Conservation (phyloP, 2,797 vertebrate genomes). For the Sphenodon punctatus region DNA sequence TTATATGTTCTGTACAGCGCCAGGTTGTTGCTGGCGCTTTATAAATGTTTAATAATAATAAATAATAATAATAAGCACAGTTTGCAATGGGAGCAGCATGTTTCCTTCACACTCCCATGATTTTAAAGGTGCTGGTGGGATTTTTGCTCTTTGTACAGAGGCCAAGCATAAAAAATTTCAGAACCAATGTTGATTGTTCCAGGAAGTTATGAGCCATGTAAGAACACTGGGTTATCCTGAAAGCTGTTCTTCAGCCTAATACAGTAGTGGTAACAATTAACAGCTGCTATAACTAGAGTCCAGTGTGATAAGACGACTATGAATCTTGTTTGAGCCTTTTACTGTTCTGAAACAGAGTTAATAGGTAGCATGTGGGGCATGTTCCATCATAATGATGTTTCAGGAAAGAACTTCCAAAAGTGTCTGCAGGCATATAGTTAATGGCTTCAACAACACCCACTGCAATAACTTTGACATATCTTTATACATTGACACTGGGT, state of each 20-base stretch:
- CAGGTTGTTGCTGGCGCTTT: too few species aligned
- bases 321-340: neutral
- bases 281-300: slow-evolving; percentile 4
- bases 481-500: too few species aligned
- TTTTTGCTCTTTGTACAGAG: neutral
- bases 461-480: neutral
- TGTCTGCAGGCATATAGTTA: neutral
- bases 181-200: neutral
- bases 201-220: neutral
- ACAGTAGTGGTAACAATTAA: neutral
- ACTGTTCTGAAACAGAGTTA: neutral
- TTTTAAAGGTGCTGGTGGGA: neutral
- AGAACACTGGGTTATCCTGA: neutral
- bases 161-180: neutral
- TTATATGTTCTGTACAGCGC: too few species aligned
- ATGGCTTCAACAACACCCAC: neutral
- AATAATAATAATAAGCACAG: neutral
- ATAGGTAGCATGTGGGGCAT: neutral
- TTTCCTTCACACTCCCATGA: slow-evolving; percentile 10
- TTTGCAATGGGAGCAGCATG: neutral
- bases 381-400: neutral
- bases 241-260: neutral
- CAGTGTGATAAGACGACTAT: neutral
- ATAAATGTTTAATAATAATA: too few species aligned
- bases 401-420: neutral